Base-by-base conservation (phyloP, 2,113 vertebrate species). In the Sardina pilchardus region DNA sequence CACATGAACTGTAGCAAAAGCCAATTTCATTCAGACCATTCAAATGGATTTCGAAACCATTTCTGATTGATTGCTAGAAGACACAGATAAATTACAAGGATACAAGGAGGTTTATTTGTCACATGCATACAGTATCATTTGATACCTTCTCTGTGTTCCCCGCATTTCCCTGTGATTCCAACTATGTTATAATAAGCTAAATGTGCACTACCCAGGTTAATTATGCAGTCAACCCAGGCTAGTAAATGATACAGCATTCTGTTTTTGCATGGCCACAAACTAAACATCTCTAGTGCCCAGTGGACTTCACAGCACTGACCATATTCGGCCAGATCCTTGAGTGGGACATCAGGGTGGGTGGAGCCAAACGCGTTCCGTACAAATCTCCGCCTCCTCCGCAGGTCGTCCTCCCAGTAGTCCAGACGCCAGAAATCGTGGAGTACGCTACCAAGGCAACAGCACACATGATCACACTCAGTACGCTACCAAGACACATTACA, bases 331-430 rank as follows among this genome's bases (percentile, higher is more conserved):
- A 98, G 94, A 12, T 97, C 88, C 93, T 97, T 99, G 83, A 99
- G 97, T 6, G 95, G 89, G 17, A 96, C 95, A 63, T 99, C 98
- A 2, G 97, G 92, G 56, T 99, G 98, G 88, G 97, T 97, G 83
- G 97, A 99, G 43, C 98, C 98, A 89, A 99, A 99, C n/a, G 98
- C 96, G 53, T 99, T 99, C 75, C 98, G 97, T 84, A 99, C 98
- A 47, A 99, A 99, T 87, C 98, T 94, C 84, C 98, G 95, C 90
- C 98, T 95, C 82, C 98, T 95, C 83, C 98, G 96, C 89, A 99
- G 94, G 91, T 99, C 98, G 2, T 99, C 98, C 93, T 99, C 98
- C 98, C 98, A 99, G 94, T 99, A 99, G 94, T 99, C 98, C 90
- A 99, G 93, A 82, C 98, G 97, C 98, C 98, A 99, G 94, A 99